Conservation (phyloP, 2,113 vertebrate genomes). For the Sterna hirundo region DNA sequence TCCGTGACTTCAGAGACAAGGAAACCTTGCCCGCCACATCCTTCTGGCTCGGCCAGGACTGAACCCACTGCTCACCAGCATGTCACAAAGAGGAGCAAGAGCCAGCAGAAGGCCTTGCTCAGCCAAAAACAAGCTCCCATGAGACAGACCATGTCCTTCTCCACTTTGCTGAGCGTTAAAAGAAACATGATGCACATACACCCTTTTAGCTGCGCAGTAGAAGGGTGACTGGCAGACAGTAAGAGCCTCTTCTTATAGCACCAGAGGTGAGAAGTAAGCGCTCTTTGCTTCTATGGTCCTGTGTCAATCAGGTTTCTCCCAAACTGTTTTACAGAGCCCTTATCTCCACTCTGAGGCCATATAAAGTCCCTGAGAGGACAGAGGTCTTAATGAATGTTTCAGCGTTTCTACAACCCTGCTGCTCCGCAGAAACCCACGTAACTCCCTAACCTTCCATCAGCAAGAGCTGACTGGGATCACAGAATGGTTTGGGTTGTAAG, state of each 20-base stretch:
- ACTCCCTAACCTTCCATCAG: not conserved
- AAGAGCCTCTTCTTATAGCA: not conserved
- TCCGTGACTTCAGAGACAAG: not conserved
- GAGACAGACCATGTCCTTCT: accelerated
- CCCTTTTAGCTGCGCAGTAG: not conserved
- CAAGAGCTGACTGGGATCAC: not conserved
- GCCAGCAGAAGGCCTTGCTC: not conserved
- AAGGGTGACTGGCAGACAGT: not conserved
- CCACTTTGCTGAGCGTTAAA: not conserved
- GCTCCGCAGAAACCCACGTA: not conserved
- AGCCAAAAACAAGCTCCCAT: not conserved
- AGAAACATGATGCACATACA: not conserved
- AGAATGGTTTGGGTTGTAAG: not conserved
- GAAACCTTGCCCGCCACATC: not conserved
- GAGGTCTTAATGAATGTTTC: not conserved
- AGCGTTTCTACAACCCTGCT: not conserved
- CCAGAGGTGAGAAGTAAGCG: not conserved
- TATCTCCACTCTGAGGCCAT: not conserved
- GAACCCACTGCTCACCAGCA: not conserved
- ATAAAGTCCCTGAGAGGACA: not conserved
- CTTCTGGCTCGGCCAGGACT: not conserved
- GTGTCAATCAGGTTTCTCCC: not conserved
- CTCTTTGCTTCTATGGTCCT: accelerated
- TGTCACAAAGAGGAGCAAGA: not conserved
- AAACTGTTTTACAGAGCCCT: not conserved